These are phyloP conservation scores for Dysmachus trigonus DNA, from an alignment of 2,888 invertebrate species.

Conservation along the genomic window DNA sequence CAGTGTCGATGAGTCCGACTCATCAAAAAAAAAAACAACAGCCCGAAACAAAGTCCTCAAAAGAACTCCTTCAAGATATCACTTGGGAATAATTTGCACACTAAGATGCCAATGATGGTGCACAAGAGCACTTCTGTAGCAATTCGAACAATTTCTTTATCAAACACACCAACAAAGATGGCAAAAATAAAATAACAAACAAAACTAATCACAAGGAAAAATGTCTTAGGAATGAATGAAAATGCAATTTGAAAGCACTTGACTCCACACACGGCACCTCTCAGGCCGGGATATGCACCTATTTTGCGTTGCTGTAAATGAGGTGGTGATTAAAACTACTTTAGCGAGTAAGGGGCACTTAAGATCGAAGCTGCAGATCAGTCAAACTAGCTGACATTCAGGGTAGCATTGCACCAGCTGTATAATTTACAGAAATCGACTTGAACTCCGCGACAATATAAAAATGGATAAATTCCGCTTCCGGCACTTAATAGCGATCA, in stretches of 20 bases:
- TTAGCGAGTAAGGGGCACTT: background rate
- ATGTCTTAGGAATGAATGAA: conserved; percentile 10
- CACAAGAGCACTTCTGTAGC: background rate
- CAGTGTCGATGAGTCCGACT: background rate
- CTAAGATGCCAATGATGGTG: background rate
- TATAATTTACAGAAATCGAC: conserved; percentile 3
- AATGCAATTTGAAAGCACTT: conserved; percentile 28
- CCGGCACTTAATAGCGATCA: conserved; percentile 38
- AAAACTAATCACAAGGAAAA: conserved; percentile 17
- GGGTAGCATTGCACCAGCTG: conserved; percentile 9
- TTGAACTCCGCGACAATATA: conserved; percentile 10
- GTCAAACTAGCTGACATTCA: conserved; percentile 9
- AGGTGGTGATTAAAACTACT: background rate
- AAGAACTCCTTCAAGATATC: background rate
- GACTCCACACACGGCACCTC: background rate
- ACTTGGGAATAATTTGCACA: background rate
- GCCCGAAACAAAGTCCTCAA: background rate
- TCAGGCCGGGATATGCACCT: background rate
- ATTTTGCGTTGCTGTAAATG: background rate
- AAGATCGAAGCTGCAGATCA: background rate
- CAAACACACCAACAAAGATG: background rate
- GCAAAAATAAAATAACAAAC: background rate
- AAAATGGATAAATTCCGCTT: conserved; percentile 38
- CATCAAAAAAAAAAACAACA: too few species aligned
- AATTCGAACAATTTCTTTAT: background rate